Evolutionary conservation across 2,797 vertebrate genomes (phyloP).

Genomic region (Etheostoma perlongum): DNA sequence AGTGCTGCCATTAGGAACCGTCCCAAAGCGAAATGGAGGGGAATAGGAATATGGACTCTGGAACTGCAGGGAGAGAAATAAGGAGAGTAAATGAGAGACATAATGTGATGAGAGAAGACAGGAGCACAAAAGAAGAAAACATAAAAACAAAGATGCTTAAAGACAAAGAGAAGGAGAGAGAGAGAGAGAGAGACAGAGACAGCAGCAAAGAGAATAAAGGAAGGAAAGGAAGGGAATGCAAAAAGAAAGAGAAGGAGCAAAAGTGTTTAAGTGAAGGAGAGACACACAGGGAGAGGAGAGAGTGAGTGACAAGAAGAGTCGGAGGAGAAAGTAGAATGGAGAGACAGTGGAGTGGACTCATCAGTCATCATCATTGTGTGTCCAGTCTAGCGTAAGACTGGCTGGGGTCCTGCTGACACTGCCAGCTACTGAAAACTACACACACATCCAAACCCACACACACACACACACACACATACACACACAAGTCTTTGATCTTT

Average conservation of each 20-base stretch:
- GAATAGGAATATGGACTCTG: constrained; percentile 97
- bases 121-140: constrained; percentile 2
- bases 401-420: constrained; percentile 76
- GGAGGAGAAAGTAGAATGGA: constrained; percentile 56
- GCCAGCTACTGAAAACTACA: constrained; percentile 54
- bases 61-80: constrained; percentile 81
- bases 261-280: constrained; percentile 30
- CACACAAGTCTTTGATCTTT: constrained; percentile 60
- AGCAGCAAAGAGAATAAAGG: constrained; percentile 6
- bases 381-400: constrained; percentile 72
- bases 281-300: constrained; percentile 17
- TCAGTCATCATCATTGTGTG: constrained; percentile 80
- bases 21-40: constrained; percentile 98
- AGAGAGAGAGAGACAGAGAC: constrained; percentile 3
- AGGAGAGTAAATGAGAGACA: constrained; percentile 14
- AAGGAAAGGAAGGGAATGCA: background rate
- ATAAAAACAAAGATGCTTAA: constrained; percentile 22
- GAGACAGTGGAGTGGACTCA: constrained; percentile 70
- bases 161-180: constrained; percentile 4
- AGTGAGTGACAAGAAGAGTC: constrained; percentile 59
- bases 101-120: constrained; percentile 19
- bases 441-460: constrained; percentile 39
- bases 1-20: constrained; percentile 97
- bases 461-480: constrained; percentile 20
- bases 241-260: constrained; percentile 8